These are phyloP conservation scores for Hephaestus fuliginosus DNA, from an alignment of 2,797 vertebrate genomes.

Conservation along the genomic window DNA sequence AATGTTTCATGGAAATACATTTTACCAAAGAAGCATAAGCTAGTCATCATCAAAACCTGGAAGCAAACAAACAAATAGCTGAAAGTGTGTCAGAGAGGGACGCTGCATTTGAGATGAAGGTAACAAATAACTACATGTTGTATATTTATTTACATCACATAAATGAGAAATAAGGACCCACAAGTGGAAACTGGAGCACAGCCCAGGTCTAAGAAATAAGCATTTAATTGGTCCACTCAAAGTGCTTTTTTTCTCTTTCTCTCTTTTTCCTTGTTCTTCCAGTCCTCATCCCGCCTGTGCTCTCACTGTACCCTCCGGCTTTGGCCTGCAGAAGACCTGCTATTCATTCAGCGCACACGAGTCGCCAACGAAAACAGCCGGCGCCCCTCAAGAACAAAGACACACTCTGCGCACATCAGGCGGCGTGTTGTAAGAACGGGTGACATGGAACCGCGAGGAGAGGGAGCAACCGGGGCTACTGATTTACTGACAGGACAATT, in stretches of 20 bases:
- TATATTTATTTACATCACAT: neutral
- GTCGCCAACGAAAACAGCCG: constrained; percentile 44
- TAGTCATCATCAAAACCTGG: neutral
- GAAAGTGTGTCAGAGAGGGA: neutral
- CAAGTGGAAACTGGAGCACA: constrained; percentile 19
- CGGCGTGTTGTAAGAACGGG: constrained; percentile 33
- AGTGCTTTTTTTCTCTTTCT: neutral
- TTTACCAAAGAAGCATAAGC: neutral
- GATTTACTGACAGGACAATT: constrained; percentile 80
- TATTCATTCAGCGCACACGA: constrained; percentile 47
- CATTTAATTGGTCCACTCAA: constrained; percentile 33
- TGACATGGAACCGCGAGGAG: constrained; percentile 48
- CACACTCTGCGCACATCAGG: constrained; percentile 51
- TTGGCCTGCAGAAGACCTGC: constrained; percentile 37
- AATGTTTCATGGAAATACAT: neutral
- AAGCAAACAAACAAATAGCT: neutral
- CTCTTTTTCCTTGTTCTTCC: neutral
- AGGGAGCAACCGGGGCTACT: constrained; percentile 46
- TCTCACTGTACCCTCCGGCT: constrained; percentile 3
- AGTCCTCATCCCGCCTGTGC: neutral
- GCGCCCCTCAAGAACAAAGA: constrained; percentile 58
- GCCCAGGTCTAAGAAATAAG: constrained; percentile 29
- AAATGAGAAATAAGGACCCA: neutral
- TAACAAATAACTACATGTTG: neutral
- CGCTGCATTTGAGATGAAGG: neutral